Conservation (phyloP, 2,113 vertebrate species). For the Cyprichromis sp. region DNA sequence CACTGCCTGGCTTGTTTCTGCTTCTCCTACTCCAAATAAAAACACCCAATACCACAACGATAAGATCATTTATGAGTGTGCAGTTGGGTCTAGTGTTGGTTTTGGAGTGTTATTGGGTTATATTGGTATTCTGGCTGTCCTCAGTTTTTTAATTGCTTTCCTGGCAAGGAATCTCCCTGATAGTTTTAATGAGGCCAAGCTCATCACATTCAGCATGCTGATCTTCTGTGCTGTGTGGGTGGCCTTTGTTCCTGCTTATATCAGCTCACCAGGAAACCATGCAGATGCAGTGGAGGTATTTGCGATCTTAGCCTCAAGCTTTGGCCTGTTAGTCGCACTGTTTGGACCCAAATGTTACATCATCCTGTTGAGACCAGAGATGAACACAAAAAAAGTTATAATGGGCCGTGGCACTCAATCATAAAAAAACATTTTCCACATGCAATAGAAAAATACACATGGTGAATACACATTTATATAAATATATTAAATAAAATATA, state of each 20-base stretch:
- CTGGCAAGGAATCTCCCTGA: rapidly evolving
- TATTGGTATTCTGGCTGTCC: too few species aligned
- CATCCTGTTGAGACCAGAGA: slow-evolving; percentile 60
- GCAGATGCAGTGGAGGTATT: slow-evolving; percentile 67
- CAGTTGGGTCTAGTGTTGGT: too few species aligned
- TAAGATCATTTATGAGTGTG: too few species aligned
- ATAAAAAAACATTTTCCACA: background rate
- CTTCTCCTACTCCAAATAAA: too few species aligned
- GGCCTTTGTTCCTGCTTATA: slow-evolving; percentile 41
- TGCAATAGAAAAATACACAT: too few species aligned
- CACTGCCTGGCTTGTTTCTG: too few species aligned
- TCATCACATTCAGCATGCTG: background rate
- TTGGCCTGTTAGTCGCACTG: slow-evolving; percentile 59
- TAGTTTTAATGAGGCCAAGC: background rate
- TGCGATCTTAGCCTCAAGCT: slow-evolving; percentile 71
- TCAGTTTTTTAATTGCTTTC: rapidly evolving
- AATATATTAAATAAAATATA: too few species aligned
- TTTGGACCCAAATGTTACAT: slow-evolving; percentile 73
- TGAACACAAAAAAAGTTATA: slow-evolving; percentile 63
- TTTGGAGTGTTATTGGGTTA: too few species aligned
- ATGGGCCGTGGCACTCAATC: slow-evolving; percentile 16
- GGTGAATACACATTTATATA: too few species aligned
- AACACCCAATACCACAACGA: too few species aligned
- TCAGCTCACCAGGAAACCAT: slow-evolving; percentile 66
- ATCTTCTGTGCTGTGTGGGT: background rate